Evolutionary conservation across 2,888 invertebrate species (phyloP).

Genomic region (Athalia circularis): DNA sequence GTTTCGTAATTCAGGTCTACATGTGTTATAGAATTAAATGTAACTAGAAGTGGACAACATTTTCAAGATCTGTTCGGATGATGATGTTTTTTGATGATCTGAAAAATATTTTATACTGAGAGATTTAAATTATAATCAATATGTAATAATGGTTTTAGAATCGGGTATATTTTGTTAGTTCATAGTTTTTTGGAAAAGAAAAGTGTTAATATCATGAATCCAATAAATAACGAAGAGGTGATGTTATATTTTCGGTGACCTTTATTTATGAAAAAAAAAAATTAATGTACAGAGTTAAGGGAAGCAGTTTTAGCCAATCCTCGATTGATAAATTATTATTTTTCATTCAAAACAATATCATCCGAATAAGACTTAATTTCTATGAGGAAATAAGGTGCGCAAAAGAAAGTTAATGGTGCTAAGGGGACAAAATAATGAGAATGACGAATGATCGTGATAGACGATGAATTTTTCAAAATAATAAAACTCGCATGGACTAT

Average conservation of each 20-base stretch:
- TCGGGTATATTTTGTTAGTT: not conserved
- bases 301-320: slow-evolving; percentile 49
- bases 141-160: not conserved
- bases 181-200: not conserved
- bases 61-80: slow-evolving; percentile 10
- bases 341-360: slow-evolving; percentile 30
- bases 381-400: slow-evolving; percentile 18
- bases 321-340: slow-evolving; percentile 42
- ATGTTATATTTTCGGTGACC: slow-evolving; percentile 46
- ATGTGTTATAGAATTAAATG: not conserved
- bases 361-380: slow-evolving; percentile 42
- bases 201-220: not conserved
- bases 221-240: not conserved
- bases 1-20: not conserved
- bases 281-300: slow-evolving; percentile 67
- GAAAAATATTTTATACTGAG: not conserved
- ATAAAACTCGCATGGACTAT: slow-evolving; percentile 38
- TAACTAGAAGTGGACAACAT: slow-evolving; percentile 1
- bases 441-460: slow-evolving; percentile 30
- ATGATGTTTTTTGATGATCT: not conserved
- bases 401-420: not conserved
- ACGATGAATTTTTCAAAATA: slow-evolving; percentile 26
- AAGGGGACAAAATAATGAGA: slow-evolving; percentile 27
- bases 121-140: not conserved
- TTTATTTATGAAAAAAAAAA: slow-evolving; percentile 68